phyloP scores from a whole-genome alignment of 2,113 vertebrate genomes.

The Lepidothrix coronata region DNA sequence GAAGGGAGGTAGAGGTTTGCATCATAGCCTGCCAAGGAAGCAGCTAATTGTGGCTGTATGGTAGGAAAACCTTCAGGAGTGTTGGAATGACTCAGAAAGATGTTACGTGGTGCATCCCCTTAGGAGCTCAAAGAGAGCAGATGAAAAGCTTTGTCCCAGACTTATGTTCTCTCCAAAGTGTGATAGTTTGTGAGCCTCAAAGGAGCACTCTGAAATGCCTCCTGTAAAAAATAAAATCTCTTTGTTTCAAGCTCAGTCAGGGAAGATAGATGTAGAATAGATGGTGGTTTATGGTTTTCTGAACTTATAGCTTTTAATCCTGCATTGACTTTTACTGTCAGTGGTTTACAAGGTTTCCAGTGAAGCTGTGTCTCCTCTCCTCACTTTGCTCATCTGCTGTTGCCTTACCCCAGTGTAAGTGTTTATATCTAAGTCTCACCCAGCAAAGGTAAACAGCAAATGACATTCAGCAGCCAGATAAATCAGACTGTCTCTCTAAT shows the following conservation, averaged over 20 bases:
- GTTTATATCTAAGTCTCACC: not conserved
- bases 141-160: constrained; percentile 4
- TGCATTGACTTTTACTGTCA: not conserved
- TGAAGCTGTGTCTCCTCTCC: not conserved
- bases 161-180: not conserved
- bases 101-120: not conserved
- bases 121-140: not conserved
- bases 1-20: not conserved
- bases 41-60: not conserved
- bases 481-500: not conserved
- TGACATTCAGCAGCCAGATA: not conserved
- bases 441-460: not conserved
- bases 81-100: not conserved
- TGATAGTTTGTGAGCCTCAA: not conserved
- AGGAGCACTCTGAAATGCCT: not conserved
- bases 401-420: not conserved
- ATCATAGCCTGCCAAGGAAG: not conserved
- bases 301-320: constrained; percentile 4
- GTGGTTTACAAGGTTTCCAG: not conserved
- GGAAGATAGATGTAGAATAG: not conserved
- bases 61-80: not conserved
- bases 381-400: not conserved
- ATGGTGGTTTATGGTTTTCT: not conserved
- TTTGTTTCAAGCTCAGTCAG: not conserved
- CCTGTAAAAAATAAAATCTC: not conserved